phyloP scores from a whole-genome alignment of 1,140 invertebrate genomes.

The Brachystomella parvula region DNA sequence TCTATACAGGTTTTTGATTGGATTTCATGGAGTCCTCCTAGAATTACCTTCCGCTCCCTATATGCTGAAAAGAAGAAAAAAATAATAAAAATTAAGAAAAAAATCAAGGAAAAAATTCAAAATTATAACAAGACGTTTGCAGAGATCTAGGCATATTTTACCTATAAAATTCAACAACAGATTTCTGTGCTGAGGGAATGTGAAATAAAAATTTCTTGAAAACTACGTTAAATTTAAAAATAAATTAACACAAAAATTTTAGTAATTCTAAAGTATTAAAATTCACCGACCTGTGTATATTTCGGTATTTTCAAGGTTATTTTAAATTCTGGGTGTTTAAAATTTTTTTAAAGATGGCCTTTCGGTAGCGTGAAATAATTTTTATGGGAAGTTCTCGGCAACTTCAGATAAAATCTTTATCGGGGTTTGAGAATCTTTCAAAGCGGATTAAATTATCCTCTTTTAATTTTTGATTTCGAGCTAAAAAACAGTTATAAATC shows the following conservation, averaged over 20 bases:
- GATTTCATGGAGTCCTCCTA: constrained; percentile 48
- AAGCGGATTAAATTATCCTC: no score
- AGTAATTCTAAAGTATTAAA: no score
- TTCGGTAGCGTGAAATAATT: no score
- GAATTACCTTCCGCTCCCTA: constrained; percentile 46
- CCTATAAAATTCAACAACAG: not conserved
- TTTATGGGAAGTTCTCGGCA: no score
- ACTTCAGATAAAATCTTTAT: no score
- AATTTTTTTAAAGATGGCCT: not conserved
- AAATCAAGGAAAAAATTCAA: not conserved
- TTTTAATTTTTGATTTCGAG: no score
- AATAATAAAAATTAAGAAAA: no score
- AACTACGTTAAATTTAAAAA: constrained; percentile 2
- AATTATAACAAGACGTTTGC: not conserved
- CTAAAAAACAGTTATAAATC: no score
- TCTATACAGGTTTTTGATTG: constrained; percentile 52
- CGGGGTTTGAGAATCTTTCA: no score
- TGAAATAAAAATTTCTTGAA: not conserved
- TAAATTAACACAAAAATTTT: not conserved
- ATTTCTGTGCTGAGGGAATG: not conserved
- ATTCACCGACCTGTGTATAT: no score
- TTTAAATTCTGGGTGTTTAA: no score
- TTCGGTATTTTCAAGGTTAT: no score
- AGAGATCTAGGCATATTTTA: not conserved
- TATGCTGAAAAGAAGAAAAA: not conserved